Percentiles rank a stretch among this genome's conserved stretches.
Conservation (phyloP, 2,888 invertebrate genomes). For the Hirtodrosophila duncani region DNA sequence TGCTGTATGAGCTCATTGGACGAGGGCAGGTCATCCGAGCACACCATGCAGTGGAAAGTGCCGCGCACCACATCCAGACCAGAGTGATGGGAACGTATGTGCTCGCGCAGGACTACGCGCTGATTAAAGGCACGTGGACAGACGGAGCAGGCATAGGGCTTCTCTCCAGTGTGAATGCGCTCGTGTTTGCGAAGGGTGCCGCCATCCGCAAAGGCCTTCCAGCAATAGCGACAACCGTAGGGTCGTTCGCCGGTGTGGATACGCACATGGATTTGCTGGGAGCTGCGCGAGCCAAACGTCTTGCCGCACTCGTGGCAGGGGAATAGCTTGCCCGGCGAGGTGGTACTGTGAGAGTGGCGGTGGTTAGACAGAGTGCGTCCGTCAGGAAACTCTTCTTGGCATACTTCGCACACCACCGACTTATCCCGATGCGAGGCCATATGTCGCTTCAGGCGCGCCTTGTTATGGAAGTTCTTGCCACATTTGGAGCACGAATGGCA, state of each 20-base stretch:
- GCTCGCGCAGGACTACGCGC: slow-evolving; percentile 89
- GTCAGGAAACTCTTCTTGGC: slow-evolving; percentile 85
- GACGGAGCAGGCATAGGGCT: slow-evolving; percentile 92
- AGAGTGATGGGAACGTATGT: slow-evolving; percentile 91
- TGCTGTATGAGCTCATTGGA: slow-evolving; percentile 89
- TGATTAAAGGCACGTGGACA: slow-evolving; percentile 93
- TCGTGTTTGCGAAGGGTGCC: slow-evolving; percentile 91
- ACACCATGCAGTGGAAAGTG: slow-evolving; percentile 87
- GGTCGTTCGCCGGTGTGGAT: slow-evolving; percentile 91
- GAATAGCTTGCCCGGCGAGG: slow-evolving; percentile 82
- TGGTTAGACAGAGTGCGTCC: slow-evolving; percentile 85
- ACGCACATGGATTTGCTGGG: slow-evolving; percentile 91
- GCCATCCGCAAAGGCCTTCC: slow-evolving; percentile 93
- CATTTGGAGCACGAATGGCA: slow-evolving; percentile 83
- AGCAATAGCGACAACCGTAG: slow-evolving; percentile 90
- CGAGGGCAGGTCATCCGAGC: slow-evolving; percentile 84
- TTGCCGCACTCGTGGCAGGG: slow-evolving; percentile 91
- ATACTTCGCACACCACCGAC: slow-evolving; percentile 84
- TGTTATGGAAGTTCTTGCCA: slow-evolving; percentile 85
- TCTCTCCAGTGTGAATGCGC: slow-evolving; percentile 90
- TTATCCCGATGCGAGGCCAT: slow-evolving; percentile 86
- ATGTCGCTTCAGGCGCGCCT: slow-evolving; percentile 83
- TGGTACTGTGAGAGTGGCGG: slow-evolving; percentile 82
- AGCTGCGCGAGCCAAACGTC: slow-evolving; percentile 90
- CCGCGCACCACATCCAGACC: slow-evolving; percentile 86